Evolutionary conservation across 2,113 vertebrate species (phyloP).

Genomic region (Athene noctua): DNA sequence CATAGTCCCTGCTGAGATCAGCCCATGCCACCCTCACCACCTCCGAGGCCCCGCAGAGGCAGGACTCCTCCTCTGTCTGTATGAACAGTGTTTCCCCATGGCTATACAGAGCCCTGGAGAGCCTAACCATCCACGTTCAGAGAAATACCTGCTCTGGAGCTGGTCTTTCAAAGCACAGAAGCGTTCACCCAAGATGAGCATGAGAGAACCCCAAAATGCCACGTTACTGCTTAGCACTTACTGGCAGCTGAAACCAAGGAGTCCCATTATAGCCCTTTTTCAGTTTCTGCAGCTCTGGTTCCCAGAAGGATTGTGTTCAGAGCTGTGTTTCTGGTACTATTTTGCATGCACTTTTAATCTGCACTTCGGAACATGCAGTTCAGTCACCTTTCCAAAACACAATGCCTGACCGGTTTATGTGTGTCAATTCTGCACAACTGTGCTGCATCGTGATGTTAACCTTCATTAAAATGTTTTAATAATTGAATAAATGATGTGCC

Average conservation of each 20-base stretch:
- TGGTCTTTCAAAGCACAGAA: neutral
- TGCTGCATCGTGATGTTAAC: neutral
- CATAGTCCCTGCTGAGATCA: neutral
- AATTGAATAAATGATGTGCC: conserved; percentile 24
- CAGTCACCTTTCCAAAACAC: accelerated
- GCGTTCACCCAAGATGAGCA: neutral
- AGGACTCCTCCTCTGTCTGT: neutral
- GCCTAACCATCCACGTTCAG: neutral
- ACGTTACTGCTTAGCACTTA: neutral
- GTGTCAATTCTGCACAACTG: neutral
- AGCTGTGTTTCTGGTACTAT: neutral
- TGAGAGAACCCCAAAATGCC: neutral
- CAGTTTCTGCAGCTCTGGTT: neutral
- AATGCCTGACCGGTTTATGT: neutral
- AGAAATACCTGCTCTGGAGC: neutral
- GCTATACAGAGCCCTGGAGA: neutral
- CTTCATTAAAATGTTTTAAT: conserved; percentile 42
- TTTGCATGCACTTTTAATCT: neutral
- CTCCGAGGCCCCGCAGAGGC: accelerated
- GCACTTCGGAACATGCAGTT: neutral
- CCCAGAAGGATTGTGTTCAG: neutral
- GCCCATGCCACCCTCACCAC: neutral
- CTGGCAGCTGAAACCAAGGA: neutral
- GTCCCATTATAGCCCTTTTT: neutral
- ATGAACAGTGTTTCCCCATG: neutral